Percentiles rank a stretch among this genome's conserved stretches.
phyloP scores from a whole-genome alignment of 2,113 vertebrate species.

The Mellivora capensis region DNA sequence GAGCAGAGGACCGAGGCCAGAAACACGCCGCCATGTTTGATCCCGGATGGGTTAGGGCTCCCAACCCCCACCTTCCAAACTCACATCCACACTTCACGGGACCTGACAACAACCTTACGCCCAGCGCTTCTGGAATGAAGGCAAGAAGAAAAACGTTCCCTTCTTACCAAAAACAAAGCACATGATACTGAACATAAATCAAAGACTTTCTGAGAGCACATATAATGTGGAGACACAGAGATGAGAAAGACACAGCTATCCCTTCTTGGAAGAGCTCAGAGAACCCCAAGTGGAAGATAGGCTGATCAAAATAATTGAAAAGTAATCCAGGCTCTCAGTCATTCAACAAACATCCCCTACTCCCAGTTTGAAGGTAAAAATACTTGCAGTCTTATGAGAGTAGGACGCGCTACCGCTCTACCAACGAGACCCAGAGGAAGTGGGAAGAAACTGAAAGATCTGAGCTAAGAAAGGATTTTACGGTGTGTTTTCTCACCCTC shows the following conservation, averaged over 20 bases:
- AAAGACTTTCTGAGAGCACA: neutral
- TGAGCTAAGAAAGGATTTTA: neutral
- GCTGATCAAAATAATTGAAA: neutral
- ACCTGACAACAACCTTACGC: neutral
- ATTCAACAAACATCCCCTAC: neutral
- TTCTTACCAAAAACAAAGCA: neutral
- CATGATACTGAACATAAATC: neutral
- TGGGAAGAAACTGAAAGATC: neutral
- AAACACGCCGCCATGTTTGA: neutral
- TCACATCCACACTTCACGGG: neutral
- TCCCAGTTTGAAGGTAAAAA: neutral
- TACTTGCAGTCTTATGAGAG: rapidly evolving
- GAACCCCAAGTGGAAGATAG: neutral
- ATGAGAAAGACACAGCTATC: neutral
- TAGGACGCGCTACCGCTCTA: neutral
- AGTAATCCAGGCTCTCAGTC: neutral
- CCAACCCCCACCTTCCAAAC: neutral
- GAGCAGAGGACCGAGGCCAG: neutral
- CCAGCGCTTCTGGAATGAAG: neutral
- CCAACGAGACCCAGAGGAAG: neutral
- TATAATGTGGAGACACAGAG: neutral
- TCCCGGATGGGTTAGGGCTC: neutral
- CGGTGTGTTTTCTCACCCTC: neutral
- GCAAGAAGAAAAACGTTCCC: neutral
- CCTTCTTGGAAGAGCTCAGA: neutral